Conservation (phyloP, 2,888 invertebrate species). For the Hypolimnas misippus region DNA sequence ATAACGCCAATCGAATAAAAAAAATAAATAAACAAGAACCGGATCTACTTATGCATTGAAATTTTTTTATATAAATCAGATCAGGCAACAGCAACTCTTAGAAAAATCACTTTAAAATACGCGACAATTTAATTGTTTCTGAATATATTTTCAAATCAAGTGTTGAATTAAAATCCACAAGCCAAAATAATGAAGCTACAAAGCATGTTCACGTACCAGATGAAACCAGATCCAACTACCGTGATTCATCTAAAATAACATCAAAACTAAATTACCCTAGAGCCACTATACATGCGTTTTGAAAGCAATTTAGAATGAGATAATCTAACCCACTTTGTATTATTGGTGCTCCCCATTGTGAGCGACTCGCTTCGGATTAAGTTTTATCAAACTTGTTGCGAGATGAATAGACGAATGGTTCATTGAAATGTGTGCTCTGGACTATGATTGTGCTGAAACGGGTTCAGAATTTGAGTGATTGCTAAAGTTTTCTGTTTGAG, state of each 20-base stretch:
- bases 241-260: slow-evolving; percentile 4
- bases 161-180: not conserved
- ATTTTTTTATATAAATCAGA: too few species aligned
- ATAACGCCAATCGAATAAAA: too few species aligned
- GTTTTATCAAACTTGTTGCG: slow-evolving; percentile 23
- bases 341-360: slow-evolving; percentile 21
- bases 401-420: slow-evolving; percentile 11
- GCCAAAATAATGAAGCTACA: not conserved
- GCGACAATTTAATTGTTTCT: too few species aligned
- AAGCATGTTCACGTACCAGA: not conserved
- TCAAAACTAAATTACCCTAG: slow-evolving; percentile 9
- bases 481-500: slow-evolving; percentile 4
- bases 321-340: slow-evolving; percentile 8
- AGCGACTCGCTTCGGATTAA: slow-evolving; percentile 21
- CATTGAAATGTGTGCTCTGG: slow-evolving; percentile 3
- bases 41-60: too few species aligned
- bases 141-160: too few species aligned
- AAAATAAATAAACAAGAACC: too few species aligned
- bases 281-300: slow-evolving; percentile 10
- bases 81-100: too few species aligned
- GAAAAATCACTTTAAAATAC: too few species aligned
- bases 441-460: not conserved
- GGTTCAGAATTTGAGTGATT: slow-evolving; percentile 11
- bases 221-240: not conserved
- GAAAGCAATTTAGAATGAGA: slow-evolving; percentile 8